phyloP scores from a whole-genome alignment of 64 coral and sea anemone species.

The Stichodactyla helianthus region DNA sequence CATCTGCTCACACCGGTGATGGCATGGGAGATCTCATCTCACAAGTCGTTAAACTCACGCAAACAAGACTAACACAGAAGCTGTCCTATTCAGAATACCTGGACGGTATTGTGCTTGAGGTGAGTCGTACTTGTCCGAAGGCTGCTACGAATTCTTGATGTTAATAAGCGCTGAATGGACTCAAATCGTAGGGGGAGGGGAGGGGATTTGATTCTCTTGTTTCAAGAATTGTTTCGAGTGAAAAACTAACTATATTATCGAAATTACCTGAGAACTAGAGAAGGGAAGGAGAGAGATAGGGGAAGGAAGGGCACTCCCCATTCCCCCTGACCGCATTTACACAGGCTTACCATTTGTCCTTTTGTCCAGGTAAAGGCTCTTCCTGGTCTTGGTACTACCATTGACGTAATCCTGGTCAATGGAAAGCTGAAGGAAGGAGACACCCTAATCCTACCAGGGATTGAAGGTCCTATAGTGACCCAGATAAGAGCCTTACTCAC shows the following conservation, averaged over 20 bases:
- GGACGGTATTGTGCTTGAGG: conserved; percentile 85
- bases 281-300: background rate
- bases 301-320: background rate
- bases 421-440: conserved; percentile 85
- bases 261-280: background rate
- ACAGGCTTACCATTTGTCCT: background rate
- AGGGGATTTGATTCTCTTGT: too few species aligned
- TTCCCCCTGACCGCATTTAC: too few species aligned
- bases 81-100: conserved; percentile 80
- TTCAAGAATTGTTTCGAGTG: too few species aligned
- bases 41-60: conserved; percentile 76
- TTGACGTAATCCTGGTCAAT: conserved; percentile 95
- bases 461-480: conserved; percentile 93
- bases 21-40: conserved; percentile 96
- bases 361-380: conserved; percentile 82
- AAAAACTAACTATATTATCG: too few species aligned
- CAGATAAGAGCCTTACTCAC: conserved; percentile 92
- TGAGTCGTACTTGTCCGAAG: background rate
- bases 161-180: too few species aligned
- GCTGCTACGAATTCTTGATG: too few species aligned
- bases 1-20: conserved; percentile 92
- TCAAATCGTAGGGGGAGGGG: too few species aligned
- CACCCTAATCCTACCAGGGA: conserved; percentile 79
- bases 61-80: conserved; percentile 74
- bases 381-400: conserved; percentile 87